Evolutionary conservation across 2,797 vertebrate species (phyloP).

Genomic region (Chromobotia macracanthus): DNA sequence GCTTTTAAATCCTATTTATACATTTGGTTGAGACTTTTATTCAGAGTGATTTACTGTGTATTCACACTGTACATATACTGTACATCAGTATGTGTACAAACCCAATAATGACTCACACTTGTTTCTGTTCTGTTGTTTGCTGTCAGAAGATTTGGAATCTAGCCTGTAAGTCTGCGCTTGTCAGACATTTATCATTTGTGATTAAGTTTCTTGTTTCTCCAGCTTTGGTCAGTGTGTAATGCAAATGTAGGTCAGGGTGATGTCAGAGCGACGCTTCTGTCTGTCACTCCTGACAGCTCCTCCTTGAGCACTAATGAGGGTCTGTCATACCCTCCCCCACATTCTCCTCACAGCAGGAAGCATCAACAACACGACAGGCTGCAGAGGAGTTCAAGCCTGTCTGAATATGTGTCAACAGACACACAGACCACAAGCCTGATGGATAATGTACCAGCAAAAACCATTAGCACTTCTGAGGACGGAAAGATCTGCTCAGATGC

Average conservation of each 20-base stretch:
- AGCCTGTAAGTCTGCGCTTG: too few relatives aligned
- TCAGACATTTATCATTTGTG: too few relatives aligned
- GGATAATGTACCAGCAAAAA: slow-evolving; percentile 49
- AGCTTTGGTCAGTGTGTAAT: not conserved
- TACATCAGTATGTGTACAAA: too few relatives aligned
- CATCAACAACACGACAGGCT: slow-evolving; percentile 40
- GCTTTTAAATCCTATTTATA: too few relatives aligned
- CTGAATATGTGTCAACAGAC: slow-evolving; percentile 55
- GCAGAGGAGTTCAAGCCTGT: slow-evolving; percentile 38
- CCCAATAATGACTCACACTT: too few relatives aligned
- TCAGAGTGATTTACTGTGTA: too few relatives aligned
- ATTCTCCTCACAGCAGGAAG: slow-evolving; percentile 35
- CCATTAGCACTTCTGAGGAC: slow-evolving; percentile 54
- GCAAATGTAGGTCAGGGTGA: slow-evolving; percentile 74
- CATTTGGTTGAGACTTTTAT: too few relatives aligned
- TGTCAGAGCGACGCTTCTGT: slow-evolving; percentile 58
- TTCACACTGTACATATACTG: too few relatives aligned
- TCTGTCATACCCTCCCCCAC: slow-evolving; percentile 52
- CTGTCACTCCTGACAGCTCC: slow-evolving; percentile 59
- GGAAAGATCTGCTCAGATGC: too few relatives aligned
- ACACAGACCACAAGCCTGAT: slow-evolving; percentile 20
- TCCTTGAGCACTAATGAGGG: slow-evolving; percentile 62
- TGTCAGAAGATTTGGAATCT: too few relatives aligned
- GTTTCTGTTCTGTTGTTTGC: too few relatives aligned
- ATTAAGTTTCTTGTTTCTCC: too few relatives aligned